Evolutionary conservation across 1,140 invertebrate species (phyloP), one percentile per base, ranked within the genome.

Genomic region (Glossosoma conforme): DNA sequence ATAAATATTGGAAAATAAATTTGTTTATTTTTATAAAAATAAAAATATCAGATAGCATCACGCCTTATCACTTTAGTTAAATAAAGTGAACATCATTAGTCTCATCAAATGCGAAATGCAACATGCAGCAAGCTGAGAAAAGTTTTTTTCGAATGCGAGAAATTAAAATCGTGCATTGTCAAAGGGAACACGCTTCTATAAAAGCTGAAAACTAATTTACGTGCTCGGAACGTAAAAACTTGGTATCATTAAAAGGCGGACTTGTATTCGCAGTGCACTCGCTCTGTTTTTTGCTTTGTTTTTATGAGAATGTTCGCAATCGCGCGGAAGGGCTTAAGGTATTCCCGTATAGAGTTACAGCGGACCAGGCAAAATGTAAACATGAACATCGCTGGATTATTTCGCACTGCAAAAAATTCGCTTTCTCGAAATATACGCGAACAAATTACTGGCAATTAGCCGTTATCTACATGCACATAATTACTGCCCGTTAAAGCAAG

Each of bases 371-470:
- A 36, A 5, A 11, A 36, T 14, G 33, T 14, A 15, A 15, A 28
- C 24, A 28, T 28, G n/a, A 38, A n/a, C 8, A 38, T 8, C 15
- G 36, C 15, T 8, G 36, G n/a, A 38, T 11, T 17, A 38, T 38
- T 38, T 38, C 3, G 14, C 36, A 2, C 11, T 17, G 18, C 18
- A 38, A 38, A 38, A 36, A 38, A 17, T 17, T 5, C 3, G 10
- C 36, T 15, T 38, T 17, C 15, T 4, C 14, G 11, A 11, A 18
- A 22, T 38, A 38, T 38, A 21, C 37, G 33, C 3, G 45, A 15
- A 48, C 45, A 48, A 38, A 48, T 48, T 35, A 48, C 28, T 22
- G 28, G 45, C 45, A 48, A 48, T 48, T 48, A 48, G 24, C 18
- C 35, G 5, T 22, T 43, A 43, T 43, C 41, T 43, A 17, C 41